These are phyloP conservation scores for Phyllotis vaccarum DNA, from an alignment of 2,797 vertebrate species.

Conservation along the genomic window DNA sequence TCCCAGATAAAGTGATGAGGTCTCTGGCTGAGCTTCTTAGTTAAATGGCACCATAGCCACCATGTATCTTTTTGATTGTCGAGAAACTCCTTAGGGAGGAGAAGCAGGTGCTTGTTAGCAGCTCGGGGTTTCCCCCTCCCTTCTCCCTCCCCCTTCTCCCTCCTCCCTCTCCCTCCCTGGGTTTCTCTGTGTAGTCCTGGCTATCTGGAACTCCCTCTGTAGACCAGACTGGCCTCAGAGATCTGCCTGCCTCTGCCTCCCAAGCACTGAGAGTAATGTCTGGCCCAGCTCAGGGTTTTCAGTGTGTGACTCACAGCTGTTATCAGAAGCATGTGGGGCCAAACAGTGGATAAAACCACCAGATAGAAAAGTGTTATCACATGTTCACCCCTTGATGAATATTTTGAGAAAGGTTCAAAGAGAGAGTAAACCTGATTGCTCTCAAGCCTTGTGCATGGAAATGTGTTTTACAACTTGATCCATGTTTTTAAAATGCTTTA, in stretches of 20 bases:
- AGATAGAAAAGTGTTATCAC: slow-evolving; percentile 40
- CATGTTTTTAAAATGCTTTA: slow-evolving; percentile 26
- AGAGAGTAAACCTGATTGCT: slow-evolving; percentile 49
- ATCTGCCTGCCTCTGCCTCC: too few species aligned
- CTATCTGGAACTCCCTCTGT: too few species aligned
- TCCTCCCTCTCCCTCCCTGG: too few species aligned
- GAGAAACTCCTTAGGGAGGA: slow-evolving; percentile 9
- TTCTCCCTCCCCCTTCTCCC: too few species aligned
- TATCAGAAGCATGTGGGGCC: slow-evolving; percentile 46
- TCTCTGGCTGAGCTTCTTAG: neutral
- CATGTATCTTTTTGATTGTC: neutral
- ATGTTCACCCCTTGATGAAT: slow-evolving; percentile 10
- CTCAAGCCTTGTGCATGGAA: slow-evolving; percentile 28
- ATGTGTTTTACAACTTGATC: slow-evolving; percentile 46
- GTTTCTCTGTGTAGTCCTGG: too few species aligned
- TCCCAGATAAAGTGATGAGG: neutral
- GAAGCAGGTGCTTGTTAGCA: neutral
- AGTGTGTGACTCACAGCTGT: slow-evolving; percentile 42
- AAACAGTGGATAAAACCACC: slow-evolving; percentile 22
- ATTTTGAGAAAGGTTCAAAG: slow-evolving; percentile 49
- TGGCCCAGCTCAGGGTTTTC: neutral
- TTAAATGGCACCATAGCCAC: slow-evolving; percentile 18
- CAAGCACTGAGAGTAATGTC: too few species aligned
- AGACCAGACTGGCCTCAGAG: too few species aligned
- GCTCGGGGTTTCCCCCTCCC: neutral